Evolutionary conservation across 2,113 vertebrate species (phyloP), one percentile per base, ranked within the genome.

Genomic region (Oreochromis aureus): DNA sequence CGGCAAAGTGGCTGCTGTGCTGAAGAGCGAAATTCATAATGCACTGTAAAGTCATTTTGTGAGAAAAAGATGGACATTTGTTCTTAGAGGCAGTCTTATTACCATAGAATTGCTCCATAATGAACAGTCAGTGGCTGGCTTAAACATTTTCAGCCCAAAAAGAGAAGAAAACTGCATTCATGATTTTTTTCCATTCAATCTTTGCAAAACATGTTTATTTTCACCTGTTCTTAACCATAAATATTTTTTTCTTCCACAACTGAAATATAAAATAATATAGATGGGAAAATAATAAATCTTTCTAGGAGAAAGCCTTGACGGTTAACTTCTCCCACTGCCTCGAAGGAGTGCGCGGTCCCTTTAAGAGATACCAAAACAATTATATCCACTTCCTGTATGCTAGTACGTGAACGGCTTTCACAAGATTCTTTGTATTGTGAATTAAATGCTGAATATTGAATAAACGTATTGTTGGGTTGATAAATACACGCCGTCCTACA

Each of bases 281-380:
- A 76, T 76, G 15, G 22, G 0, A n/a, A 78, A 19, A 78, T 51
- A n/a, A n/a, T n/a, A 78, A n/a, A 16, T 22, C 11, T 22, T 36
- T 32, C 5, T 13, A 34, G 18, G 30, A 34, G 41, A 54, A 36
- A 1, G 30, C 19, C 30, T 19, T 12, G 15, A 78, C 32, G 44
- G 44, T 30, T 19, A 51, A 51, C 6, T 10, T 78, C 27, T 22
- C 15, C 4, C 58, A 15, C 2, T 9, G 22, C n/a, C 51, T 9
- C 2, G 4, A 73, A 86, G 88, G 3, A 4, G 51, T 80, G 86
- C 58, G 80, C 86, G 79, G 92, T 19, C 82, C 90, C 95, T 95
- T 95, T 95, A 95, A 95, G 89, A 89, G 39, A 86, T 4, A 1
- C n/a, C 80, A 82, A 73, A 92, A 76, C 87, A 83, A 30, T 16